These are phyloP conservation scores for Anser cygnoides DNA, from an alignment of 2,113 vertebrate genomes.

Conservation along the genomic window DNA sequence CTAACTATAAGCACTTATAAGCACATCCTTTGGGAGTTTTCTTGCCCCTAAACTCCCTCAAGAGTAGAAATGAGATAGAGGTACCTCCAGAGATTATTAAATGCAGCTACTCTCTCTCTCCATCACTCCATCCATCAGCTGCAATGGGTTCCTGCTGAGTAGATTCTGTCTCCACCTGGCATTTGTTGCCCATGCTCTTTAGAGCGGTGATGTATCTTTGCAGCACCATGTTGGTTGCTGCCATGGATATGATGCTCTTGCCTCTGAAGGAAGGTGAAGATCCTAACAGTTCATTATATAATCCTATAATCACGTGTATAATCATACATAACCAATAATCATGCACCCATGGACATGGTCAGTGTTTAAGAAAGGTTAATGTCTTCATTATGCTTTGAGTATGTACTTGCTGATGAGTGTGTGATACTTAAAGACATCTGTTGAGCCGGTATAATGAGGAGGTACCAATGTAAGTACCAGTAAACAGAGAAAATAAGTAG, in stretches of 20 bases:
- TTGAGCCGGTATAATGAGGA: not conserved
- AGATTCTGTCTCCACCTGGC: not conserved
- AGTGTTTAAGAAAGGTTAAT: not conserved
- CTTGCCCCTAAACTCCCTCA: not conserved
- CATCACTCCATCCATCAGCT: not conserved
- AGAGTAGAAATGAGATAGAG: not conserved
- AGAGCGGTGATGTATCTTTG: not conserved
- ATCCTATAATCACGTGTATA: too few relatives aligned
- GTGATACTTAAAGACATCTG: not conserved
- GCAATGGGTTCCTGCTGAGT: not conserved
- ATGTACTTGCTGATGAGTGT: not conserved
- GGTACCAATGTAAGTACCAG: not conserved
- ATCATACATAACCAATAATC: too few relatives aligned
- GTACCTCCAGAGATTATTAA: not conserved
- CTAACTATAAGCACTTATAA: not conserved
- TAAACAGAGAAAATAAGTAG: not conserved
- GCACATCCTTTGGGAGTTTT: not conserved
- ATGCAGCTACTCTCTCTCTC: not conserved
- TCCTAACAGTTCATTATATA: fast-evolving
- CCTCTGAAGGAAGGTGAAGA: not conserved
- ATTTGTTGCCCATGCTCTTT: not conserved
- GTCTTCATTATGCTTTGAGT: not conserved
- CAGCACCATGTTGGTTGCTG: not conserved
- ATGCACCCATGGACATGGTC: fast-evolving
- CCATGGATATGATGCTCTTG: not conserved